A percentile compares a stretch with the other conserved stretches of the same genome.
Conservation (phyloP, 53 echinoderm and acorn worm species). For the Echinarachnius parma region DNA sequence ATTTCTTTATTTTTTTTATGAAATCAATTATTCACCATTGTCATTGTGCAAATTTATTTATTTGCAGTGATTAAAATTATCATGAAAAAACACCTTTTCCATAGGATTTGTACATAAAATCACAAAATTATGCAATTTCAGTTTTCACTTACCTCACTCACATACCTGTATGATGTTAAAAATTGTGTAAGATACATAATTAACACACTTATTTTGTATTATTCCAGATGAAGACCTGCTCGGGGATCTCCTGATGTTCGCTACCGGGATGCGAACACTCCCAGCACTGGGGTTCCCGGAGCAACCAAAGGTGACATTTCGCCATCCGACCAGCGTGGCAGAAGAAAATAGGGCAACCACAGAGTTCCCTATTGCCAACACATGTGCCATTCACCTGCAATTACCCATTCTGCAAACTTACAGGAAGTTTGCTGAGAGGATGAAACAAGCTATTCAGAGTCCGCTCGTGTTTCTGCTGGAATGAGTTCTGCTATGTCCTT, state of each 20-base stretch:
- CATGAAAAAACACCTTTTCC: no score
- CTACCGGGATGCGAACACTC: background rate
- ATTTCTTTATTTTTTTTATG: no score
- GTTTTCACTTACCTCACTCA: no score
- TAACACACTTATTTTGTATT: no score
- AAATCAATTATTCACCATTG: no score
- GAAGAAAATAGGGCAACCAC: background rate
- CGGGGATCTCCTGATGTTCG: background rate
- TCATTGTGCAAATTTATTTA: no score
- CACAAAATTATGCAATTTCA: no score
- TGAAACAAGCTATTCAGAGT: background rate
- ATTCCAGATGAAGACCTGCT: background rate
- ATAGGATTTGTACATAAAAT: no score
- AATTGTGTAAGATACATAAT: no score
- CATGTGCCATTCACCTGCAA: background rate
- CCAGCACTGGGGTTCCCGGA: background rate
- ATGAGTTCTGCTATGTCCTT: no score
- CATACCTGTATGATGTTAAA: no score
- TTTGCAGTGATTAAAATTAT: no score
- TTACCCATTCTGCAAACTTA: background rate
- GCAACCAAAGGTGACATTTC: background rate
- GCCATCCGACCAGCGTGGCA: background rate
- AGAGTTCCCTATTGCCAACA: background rate
- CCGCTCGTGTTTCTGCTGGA: background rate
- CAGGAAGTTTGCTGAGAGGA: background rate